phyloP scores from a whole-genome alignment of 2,888 invertebrate species.

The Dascillus cervinus region DNA sequence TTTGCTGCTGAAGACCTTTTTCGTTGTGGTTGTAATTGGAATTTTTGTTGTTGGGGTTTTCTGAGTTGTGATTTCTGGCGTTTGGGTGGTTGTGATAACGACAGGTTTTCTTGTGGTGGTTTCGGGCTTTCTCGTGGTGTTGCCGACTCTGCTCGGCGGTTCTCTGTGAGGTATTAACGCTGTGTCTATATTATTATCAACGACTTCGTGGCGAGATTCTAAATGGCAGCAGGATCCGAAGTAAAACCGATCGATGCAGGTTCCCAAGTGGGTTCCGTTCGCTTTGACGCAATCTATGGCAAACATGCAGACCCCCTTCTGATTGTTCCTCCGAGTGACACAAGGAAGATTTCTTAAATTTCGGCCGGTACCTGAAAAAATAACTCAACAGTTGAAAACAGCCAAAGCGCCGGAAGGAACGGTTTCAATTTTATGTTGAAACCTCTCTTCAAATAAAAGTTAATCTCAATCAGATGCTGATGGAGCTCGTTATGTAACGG shows the following conservation, averaged over 20 bases:
- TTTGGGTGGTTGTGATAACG: constrained; percentile 8
- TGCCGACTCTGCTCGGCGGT: constrained; percentile 28
- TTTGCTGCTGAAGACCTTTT: constrained; percentile 31
- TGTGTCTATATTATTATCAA: constrained; percentile 56
- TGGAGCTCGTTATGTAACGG: constrained; percentile 30
- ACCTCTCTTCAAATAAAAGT: not conserved
- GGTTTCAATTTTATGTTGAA: not conserved
- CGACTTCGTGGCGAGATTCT: constrained; percentile 51
- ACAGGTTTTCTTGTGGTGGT: constrained; percentile 5
- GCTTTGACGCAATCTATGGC: constrained; percentile 86
- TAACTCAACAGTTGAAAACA: too few relatives aligned
- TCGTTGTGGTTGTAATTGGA: constrained; percentile 21
- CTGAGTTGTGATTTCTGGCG: constrained; percentile 6
- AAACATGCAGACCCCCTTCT: constrained; percentile 87
- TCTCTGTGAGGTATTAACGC: constrained; percentile 45
- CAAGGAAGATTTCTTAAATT: constrained; percentile 87
- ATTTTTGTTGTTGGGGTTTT: constrained; percentile 7
- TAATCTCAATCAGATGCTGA: not conserved
- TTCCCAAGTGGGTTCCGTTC: constrained; percentile 85
- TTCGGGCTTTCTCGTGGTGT: constrained; percentile 9
- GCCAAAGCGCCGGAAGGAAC: too few relatives aligned
- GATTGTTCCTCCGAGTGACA: constrained; percentile 69
- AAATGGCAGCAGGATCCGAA: constrained; percentile 89
- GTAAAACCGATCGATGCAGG: constrained; percentile 89
- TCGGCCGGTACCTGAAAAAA: too few relatives aligned